Percentiles rank a stretch among this genome's conserved stretches.
These are phyloP conservation scores for Chrysomela aeneicollis DNA, from an alignment of 2,888 invertebrate genomes.

Conservation along the genomic window DNA sequence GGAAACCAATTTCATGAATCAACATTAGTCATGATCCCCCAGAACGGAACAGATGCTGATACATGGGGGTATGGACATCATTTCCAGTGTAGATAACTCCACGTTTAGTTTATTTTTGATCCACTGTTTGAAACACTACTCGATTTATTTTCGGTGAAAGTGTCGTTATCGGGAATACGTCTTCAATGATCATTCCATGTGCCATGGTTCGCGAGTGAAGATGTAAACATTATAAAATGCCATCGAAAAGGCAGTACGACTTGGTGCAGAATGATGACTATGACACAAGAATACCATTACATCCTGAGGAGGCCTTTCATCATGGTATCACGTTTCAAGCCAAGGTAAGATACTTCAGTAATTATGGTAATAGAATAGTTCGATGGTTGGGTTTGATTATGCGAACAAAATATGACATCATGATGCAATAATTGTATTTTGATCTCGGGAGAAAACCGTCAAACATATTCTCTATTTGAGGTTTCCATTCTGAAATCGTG, in stretches of 20 bases:
- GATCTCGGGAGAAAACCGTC: no score
- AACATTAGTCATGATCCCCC: constrained; percentile 43
- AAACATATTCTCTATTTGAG: no score
- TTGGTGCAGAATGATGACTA: constrained; percentile 96
- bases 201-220: constrained; percentile 41
- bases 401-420: not conserved
- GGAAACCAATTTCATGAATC: constrained; percentile 23
- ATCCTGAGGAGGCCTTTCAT: constrained; percentile 96
- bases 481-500: no score
- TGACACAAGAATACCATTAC: constrained; percentile 94
- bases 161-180: constrained; percentile 28
- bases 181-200: constrained; percentile 27
- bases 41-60: constrained; percentile 35
- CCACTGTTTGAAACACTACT: constrained; percentile 27
- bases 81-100: constrained; percentile 22
- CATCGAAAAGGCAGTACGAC: constrained; percentile 90
- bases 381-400: no score
- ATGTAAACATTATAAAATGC: constrained; percentile 67
- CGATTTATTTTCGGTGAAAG: constrained; percentile 33
- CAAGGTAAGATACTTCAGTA: constrained; percentile 73
- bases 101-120: constrained; percentile 37
- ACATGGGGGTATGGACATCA: constrained; percentile 40
- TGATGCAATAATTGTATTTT: no score
- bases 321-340: constrained; percentile 97
- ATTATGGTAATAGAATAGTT: no score